Percentiles rank a stretch among this genome's conserved stretches.
phyloP scores from a whole-genome alignment of 2,797 vertebrate genomes.

The Sciurus carolinensis region DNA sequence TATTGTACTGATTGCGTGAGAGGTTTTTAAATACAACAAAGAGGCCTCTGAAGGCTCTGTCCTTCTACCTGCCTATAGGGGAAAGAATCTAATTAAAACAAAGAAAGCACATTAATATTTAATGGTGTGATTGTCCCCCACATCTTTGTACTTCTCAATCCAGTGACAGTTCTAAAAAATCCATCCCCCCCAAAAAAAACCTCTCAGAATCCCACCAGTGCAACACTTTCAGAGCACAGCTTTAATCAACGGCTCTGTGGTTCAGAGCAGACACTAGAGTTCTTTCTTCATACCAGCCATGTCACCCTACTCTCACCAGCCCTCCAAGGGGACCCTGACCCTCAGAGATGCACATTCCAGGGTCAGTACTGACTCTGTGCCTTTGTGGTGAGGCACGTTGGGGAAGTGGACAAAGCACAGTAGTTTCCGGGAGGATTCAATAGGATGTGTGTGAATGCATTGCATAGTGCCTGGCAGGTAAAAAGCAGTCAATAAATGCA shows the following conservation, averaged over 20 bases:
- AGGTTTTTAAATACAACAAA: slow-evolving; percentile 81
- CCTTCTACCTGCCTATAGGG: slow-evolving; percentile 85
- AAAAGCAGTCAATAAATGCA: not conserved
- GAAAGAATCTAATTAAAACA: slow-evolving; percentile 86
- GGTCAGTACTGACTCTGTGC: accelerated
- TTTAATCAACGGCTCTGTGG: not conserved
- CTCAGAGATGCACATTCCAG: not conserved
- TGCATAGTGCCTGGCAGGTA: not conserved
- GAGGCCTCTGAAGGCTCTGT: slow-evolving; percentile 84
- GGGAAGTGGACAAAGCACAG: accelerated
- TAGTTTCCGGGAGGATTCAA: not conserved
- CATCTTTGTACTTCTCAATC: slow-evolving; percentile 74
- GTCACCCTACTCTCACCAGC: not conserved
- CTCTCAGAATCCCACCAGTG: not conserved
- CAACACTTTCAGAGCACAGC: not conserved
- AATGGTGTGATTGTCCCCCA: slow-evolving; percentile 54
- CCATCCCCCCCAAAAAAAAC: not conserved
- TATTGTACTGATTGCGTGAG: slow-evolving; percentile 85
- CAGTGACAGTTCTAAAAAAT: slow-evolving; percentile 46
- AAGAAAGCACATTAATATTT: slow-evolving; percentile 82
- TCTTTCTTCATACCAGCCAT: accelerated
- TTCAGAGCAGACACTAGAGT: not conserved
- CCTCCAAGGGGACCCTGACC: not conserved
- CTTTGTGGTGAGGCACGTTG: not conserved
- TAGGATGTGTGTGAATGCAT: not conserved